These are phyloP conservation scores for Caranx ignobilis DNA, from an alignment of 2,113 vertebrate species.

Conservation along the genomic window DNA sequence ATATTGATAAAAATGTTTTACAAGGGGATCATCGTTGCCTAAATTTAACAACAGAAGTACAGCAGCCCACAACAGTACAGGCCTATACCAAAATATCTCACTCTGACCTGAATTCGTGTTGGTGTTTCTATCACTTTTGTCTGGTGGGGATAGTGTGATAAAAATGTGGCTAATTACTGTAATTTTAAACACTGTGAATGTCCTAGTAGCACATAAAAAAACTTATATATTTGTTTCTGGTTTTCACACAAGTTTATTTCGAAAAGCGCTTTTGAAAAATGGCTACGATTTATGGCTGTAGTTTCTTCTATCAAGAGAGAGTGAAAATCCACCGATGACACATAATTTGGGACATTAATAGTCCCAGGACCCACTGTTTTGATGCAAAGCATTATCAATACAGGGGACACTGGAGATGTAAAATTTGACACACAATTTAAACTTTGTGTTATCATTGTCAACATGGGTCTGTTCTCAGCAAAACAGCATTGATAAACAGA, in stretches of 20 bases:
- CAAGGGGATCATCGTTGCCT: constrained; percentile 7
- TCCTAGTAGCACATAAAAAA: neutral
- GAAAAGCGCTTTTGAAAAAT: no score
- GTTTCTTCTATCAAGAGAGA: neutral
- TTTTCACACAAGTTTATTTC: neutral
- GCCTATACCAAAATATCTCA: constrained; percentile 32
- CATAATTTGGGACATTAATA: neutral
- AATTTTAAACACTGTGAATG: neutral
- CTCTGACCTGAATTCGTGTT: constrained; percentile 27
- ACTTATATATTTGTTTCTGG: no score
- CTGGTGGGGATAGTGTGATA: neutral
- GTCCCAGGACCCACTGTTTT: neutral
- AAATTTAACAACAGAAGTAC: constrained; percentile 31
- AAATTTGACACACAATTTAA: neutral
- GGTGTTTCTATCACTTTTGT: constrained; percentile 13
- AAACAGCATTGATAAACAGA: neutral
- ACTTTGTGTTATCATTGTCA: neutral
- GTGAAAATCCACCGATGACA: neutral
- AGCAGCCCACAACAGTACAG: constrained; percentile 38
- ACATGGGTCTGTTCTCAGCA: no score
- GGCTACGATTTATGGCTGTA: neutral
- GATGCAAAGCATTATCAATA: neutral
- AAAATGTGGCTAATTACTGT: neutral
- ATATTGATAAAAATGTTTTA: constrained; percentile 39
- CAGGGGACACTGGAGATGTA: neutral